A percentile compares a stretch with the other conserved stretches of the same genome.
phyloP scores from a whole-genome alignment of 2,113 vertebrate genomes.

The Phalacrocorax carbo region DNA sequence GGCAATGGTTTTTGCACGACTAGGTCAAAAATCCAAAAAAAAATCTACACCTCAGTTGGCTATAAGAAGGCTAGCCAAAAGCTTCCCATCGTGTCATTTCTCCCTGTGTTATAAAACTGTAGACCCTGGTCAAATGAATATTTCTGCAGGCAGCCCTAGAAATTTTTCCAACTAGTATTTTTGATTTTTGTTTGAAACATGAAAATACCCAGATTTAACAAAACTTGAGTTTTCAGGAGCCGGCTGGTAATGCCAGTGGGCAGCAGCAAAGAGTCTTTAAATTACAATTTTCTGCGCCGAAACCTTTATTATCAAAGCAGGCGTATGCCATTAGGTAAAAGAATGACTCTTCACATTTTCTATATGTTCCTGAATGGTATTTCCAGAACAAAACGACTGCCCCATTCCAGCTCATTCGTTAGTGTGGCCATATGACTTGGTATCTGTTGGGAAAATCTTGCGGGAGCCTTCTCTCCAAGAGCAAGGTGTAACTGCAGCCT shows the following conservation, averaged over 20 bases:
- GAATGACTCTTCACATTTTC: not conserved
- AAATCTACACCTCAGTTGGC: not conserved
- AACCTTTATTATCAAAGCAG: not conserved
- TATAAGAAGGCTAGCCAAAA: not conserved
- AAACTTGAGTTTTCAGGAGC: not conserved
- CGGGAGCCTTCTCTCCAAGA: not conserved
- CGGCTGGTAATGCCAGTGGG: not conserved
- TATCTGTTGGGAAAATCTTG: not conserved
- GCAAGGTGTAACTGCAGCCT: not conserved
- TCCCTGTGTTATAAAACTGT: not conserved
- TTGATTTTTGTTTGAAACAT: not conserved
- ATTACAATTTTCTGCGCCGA: not conserved
- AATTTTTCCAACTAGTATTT: not conserved
- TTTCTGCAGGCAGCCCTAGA: not conserved
- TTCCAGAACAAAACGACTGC: not conserved
- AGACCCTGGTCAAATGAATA: not conserved
- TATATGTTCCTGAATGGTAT: not conserved
- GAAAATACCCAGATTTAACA: not conserved
- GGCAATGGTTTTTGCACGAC: not conserved
- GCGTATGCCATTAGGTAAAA: not conserved
- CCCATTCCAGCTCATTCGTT: not conserved
- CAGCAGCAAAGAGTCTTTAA: not conserved
- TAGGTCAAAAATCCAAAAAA: not conserved
- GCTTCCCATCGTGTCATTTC: not conserved
- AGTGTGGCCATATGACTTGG: not conserved